Percentiles rank a stretch among this genome's conserved stretches.
These are phyloP conservation scores for Ctenopoma kingsleyae DNA, from an alignment of 2,797 vertebrate genomes.

Conservation along the genomic window DNA sequence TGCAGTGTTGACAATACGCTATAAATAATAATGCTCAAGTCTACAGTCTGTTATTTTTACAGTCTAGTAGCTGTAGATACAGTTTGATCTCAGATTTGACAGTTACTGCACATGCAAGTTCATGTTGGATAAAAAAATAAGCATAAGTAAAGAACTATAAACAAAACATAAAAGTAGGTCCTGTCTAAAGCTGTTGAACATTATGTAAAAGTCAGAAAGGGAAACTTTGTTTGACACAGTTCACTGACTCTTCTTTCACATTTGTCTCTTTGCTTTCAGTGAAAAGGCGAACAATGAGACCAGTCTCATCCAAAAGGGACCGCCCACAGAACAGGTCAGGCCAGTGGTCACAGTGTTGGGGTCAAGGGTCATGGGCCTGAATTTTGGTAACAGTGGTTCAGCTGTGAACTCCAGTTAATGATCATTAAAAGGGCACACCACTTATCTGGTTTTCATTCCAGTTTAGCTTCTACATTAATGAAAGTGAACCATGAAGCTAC, in stretches of 20 bases:
- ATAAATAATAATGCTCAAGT: no score
- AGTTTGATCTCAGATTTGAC: constrained; percentile 8
- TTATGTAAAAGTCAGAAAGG: neutral
- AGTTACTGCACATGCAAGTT: no score
- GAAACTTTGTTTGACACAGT: neutral
- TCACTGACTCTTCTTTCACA: neutral
- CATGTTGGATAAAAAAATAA: neutral
- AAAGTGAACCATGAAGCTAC: constrained; percentile 7
- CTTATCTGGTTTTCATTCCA: neutral
- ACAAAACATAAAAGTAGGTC: neutral
- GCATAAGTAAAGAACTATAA: neutral
- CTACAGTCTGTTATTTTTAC: no score
- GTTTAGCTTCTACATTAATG: constrained; percentile 23
- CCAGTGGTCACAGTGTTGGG: neutral
- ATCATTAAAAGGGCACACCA: neutral
- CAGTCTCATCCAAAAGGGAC: constrained; percentile 84
- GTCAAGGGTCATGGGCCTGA: neutral
- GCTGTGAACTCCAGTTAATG: neutral
- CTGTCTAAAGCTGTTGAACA: neutral
- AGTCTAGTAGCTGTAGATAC: neutral
- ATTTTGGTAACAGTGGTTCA: neutral
- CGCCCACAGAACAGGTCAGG: constrained; percentile 75
- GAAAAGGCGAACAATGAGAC: constrained; percentile 81
- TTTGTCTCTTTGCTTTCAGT: constrained; percentile 58
- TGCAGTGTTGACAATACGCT: neutral